Percentiles rank a stretch among this genome's conserved stretches.
These are phyloP conservation scores for Aythya fuligula DNA, from an alignment of 2,797 vertebrate species.

Conservation along the genomic window DNA sequence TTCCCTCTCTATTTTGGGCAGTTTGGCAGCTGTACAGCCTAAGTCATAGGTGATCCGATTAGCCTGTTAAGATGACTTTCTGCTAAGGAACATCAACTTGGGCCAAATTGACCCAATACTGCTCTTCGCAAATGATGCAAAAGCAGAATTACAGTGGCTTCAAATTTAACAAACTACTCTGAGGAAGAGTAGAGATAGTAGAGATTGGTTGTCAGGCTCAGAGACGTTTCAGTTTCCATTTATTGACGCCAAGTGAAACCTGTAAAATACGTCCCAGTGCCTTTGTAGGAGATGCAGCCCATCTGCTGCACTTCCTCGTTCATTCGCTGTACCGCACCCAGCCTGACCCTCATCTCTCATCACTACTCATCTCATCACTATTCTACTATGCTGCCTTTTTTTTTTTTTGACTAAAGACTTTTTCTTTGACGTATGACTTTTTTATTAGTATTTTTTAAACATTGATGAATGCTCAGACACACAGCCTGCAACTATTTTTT, in stretches of 20 bases:
- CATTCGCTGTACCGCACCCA: not conserved
- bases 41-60: not conserved
- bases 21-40: not conserved
- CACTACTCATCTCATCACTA: not conserved
- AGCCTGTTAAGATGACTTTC: not conserved
- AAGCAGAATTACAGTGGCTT: rapidly evolving
- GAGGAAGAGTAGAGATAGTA: not conserved
- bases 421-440: too few relatives aligned
- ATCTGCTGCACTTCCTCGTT: rapidly evolving
- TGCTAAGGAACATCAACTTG: not conserved
- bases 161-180: not conserved
- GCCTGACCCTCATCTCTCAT: not conserved
- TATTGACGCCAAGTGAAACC: not conserved
- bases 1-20: not conserved
- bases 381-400: too few relatives aligned
- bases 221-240: not conserved
- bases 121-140: not conserved
- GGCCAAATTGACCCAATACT: not conserved
- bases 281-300: not conserved
- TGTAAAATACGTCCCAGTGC: not conserved
- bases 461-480: not conserved
- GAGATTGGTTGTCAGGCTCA: not conserved
- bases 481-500: not conserved
- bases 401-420: too few relatives aligned
- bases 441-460: not conserved